Evolutionary conservation across 2,113 vertebrate genomes (phyloP).

Genomic region (Erythrolamprus reginae): DNA sequence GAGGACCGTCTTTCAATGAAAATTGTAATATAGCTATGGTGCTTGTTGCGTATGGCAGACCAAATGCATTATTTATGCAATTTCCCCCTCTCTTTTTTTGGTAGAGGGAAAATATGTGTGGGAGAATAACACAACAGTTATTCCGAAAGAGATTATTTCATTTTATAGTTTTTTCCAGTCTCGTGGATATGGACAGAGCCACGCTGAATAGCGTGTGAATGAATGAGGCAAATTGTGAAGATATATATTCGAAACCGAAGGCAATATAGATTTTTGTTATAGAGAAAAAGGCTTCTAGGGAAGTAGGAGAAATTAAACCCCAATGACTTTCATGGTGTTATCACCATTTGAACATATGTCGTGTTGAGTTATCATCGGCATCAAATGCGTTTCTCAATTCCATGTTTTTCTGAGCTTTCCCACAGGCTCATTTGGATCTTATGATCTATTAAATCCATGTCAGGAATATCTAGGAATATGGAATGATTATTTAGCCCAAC

Average conservation of each 20-base stretch:
- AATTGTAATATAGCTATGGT: conserved; percentile 75
- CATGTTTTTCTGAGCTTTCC: conserved; percentile 61
- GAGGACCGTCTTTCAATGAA: conserved; percentile 76
- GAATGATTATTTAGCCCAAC: conserved; percentile 16
- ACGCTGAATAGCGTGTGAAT: conserved; percentile 64
- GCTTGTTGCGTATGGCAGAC: conserved; percentile 73
- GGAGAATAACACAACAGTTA: background rate
- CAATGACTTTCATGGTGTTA: conserved; percentile 65
- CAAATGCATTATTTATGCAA: conserved; percentile 83
- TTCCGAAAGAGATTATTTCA: conserved; percentile 72
- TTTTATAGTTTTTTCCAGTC: conserved; percentile 73
- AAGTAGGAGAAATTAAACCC: conserved; percentile 45
- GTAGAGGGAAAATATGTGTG: background rate
- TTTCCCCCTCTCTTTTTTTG: conserved; percentile 75
- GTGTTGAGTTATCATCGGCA: conserved; percentile 54
- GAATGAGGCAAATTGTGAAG: conserved; percentile 60
- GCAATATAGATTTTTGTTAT: conserved; percentile 65
- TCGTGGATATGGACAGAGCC: conserved; percentile 74
- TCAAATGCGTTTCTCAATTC: conserved; percentile 40
- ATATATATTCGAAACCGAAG: conserved; percentile 63
- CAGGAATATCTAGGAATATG: conserved; percentile 35
- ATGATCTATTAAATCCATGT: conserved; percentile 47
- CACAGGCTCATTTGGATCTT: conserved; percentile 52
- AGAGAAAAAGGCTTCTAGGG: background rate
- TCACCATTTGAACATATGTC: conserved; percentile 47